A percentile compares a stretch with the other conserved stretches of the same genome.
phyloP scores from a whole-genome alignment of 2,113 vertebrate species.

The Thinocorus orbignyianus region DNA sequence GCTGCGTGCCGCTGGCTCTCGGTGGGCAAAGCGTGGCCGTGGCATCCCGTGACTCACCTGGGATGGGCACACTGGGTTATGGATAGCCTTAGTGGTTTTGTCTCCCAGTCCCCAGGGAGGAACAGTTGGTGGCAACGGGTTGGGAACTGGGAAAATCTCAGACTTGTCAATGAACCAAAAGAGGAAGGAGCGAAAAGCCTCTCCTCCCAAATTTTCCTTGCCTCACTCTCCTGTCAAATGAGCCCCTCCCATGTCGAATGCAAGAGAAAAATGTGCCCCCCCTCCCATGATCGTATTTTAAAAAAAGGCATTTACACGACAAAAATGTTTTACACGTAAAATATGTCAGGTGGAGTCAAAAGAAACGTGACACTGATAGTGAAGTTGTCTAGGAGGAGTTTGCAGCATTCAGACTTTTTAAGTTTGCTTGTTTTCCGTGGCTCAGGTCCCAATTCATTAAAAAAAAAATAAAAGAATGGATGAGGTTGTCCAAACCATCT shows the following conservation, averaged over 20 bases:
- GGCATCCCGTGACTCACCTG: not conserved
- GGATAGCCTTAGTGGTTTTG: not conserved
- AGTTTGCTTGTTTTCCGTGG: not conserved
- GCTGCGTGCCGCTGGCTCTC: not conserved
- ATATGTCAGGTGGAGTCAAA: constrained; percentile 69
- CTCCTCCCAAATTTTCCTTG: not conserved
- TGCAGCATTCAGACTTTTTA: constrained; percentile 21
- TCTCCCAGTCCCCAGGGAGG: constrained; percentile 19
- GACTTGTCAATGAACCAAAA: constrained; percentile 3
- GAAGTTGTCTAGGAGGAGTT: constrained; percentile 77
- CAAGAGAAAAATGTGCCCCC: constrained; percentile 10
- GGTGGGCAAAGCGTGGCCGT: not conserved
- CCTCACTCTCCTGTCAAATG: not conserved
- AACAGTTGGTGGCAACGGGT: not conserved
- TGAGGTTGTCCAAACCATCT: not conserved
- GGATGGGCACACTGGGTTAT: not conserved
- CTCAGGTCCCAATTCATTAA: constrained; percentile 66
- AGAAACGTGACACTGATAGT: constrained; percentile 77
- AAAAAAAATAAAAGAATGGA: constrained; percentile 27
- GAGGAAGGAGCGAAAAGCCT: not conserved
- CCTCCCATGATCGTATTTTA: not conserved
- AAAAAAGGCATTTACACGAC: constrained; percentile 39
- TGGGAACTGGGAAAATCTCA: constrained; percentile 7
- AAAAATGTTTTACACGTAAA: constrained; percentile 51
- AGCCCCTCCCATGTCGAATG: constrained; percentile 32